Percentiles rank a stretch among this genome's conserved stretches.
These are phyloP conservation scores for Balaenoptera acutorostrata DNA, from an alignment of 2,113 vertebrate genomes.

Conservation along the genomic window DNA sequence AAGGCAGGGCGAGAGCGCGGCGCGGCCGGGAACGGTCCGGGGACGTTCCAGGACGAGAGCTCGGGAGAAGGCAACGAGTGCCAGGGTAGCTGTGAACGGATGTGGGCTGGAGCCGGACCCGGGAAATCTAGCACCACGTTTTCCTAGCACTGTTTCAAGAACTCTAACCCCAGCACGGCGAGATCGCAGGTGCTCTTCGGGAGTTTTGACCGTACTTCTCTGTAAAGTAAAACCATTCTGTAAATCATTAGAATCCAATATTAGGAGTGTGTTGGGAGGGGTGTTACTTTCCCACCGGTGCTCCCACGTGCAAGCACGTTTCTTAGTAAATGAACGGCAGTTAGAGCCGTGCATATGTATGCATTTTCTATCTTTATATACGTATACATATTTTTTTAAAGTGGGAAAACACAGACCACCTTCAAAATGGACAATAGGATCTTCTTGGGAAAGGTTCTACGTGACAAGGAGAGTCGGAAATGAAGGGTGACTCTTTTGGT, in stretches of 20 bases:
- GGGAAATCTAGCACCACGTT: neutral
- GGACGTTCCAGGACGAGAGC: neutral
- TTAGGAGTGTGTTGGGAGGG: neutral
- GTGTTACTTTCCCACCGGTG: neutral
- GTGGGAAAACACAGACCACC: neutral
- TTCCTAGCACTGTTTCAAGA: neutral
- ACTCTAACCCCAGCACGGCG: neutral
- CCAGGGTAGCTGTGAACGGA: neutral
- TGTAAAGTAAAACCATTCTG: neutral
- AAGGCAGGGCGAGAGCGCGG: neutral
- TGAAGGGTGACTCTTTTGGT: neutral
- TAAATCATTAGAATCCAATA: neutral
- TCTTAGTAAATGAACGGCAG: neutral
- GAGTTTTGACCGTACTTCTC: neutral
- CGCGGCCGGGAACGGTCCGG: neutral
- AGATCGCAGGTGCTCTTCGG: conserved; percentile 47
- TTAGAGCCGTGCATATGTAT: neutral
- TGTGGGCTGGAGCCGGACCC: neutral
- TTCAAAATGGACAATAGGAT: neutral
- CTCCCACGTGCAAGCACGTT: conserved; percentile 19
- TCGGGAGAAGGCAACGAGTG: neutral
- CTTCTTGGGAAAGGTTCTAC: neutral
- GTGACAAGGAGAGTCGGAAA: neutral
- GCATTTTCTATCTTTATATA: neutral
- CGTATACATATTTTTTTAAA: neutral